Percentiles rank a stretch among this genome's conserved stretches.
These are phyloP conservation scores for Helleia helle DNA, from an alignment of 2,888 invertebrate species.

Conservation along the genomic window DNA sequence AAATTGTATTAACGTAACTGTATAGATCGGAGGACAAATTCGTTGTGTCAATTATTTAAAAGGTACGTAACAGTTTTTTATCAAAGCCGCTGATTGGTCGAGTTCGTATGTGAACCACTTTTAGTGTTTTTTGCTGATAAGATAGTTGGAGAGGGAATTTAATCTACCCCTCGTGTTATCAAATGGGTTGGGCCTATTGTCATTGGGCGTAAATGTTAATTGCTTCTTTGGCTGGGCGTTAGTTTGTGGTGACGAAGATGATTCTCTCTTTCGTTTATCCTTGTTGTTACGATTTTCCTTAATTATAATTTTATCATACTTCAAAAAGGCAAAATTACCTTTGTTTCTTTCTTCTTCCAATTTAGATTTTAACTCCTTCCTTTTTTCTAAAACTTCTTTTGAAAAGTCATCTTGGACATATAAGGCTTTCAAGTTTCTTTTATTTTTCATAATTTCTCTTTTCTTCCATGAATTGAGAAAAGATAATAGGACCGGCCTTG, in stretches of 20 bases:
- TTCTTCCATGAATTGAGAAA: slow-evolving; percentile 13
- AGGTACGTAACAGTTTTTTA: no score
- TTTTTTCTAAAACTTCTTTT: neutral
- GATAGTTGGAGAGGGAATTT: neutral
- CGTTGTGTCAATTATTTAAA: no score
- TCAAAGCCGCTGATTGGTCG: no score
- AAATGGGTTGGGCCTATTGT: neutral
- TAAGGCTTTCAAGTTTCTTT: slow-evolving; percentile 6
- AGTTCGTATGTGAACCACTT: no score
- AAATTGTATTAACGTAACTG: no score
- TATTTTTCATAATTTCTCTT: slow-evolving; percentile 9
- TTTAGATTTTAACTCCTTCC: neutral
- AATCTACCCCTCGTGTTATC: neutral
- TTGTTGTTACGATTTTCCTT: neutral
- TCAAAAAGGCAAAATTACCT: neutral
- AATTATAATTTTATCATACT: neutral
- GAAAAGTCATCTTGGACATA: slow-evolving; percentile 1
- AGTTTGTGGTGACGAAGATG: neutral
- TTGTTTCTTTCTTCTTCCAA: neutral
- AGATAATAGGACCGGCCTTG: slow-evolving; percentile 12
- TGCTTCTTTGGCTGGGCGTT: neutral
- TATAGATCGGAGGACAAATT: no score
- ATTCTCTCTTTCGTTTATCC: neutral
- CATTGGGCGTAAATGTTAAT: neutral
- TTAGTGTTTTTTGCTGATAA: no score